Percentiles rank a stretch among this genome's conserved stretches.
These are phyloP conservation scores for Papilio polyxenes DNA, from an alignment of 1,140 invertebrate genomes.

Conservation along the genomic window DNA sequence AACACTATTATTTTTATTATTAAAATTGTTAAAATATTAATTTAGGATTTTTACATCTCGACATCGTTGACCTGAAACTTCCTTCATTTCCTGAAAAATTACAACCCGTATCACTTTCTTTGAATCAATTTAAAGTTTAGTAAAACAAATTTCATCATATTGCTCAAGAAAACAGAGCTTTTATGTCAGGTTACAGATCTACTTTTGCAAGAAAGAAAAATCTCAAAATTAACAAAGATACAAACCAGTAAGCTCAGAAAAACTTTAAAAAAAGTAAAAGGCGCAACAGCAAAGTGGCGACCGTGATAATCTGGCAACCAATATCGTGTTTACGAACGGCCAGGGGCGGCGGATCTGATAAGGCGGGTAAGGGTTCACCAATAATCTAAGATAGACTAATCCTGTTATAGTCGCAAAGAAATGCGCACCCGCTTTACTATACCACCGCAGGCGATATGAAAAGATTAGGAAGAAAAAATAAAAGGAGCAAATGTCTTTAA, in stretches of 20 bases:
- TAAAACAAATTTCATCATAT: too few species aligned
- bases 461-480: slow-evolving; percentile 29
- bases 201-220: background rate
- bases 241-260: slow-evolving; percentile 9
- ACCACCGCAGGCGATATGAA: slow-evolving; percentile 38
- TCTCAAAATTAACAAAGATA: background rate
- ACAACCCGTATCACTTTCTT: too few species aligned
- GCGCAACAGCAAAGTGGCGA: slow-evolving; percentile 19
- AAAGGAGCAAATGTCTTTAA: slow-evolving; percentile 37
- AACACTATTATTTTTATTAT: too few species aligned
- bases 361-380: slow-evolving; percentile 49
- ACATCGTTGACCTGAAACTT: too few species aligned
- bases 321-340: slow-evolving; percentile 43
- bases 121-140: too few species aligned
- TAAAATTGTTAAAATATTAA: too few species aligned
- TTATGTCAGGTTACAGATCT: too few species aligned
- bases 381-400: slow-evolving; percentile 63
- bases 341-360: slow-evolving; percentile 51
- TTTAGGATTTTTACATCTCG: too few species aligned
- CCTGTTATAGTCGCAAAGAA: slow-evolving; percentile 57
- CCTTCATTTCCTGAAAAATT: too few species aligned
- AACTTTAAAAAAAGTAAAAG: slow-evolving; percentile 20
- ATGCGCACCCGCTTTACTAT: slow-evolving; percentile 54
- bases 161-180: background rate
- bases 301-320: slow-evolving; percentile 31